Evolutionary conservation across 2,113 vertebrate genomes (phyloP).

Genomic region (Macquaria ambigua): DNA sequence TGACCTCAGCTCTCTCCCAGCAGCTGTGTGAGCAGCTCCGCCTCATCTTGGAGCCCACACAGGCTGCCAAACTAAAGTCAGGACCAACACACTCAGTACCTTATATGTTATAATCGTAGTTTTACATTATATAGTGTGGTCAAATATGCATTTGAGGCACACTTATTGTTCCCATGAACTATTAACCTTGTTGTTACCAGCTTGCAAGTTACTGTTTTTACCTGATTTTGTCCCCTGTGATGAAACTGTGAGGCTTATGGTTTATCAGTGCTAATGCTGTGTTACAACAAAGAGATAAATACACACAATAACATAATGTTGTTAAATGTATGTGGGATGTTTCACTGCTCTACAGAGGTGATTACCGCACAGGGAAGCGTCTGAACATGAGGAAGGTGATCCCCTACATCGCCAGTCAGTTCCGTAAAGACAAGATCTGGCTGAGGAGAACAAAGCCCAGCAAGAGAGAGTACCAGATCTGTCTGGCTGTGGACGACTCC

Average conservation of each 20-base stretch:
- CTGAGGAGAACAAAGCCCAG: constrained; percentile 96
- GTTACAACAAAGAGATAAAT: neutral
- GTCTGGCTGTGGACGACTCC: constrained; percentile 96
- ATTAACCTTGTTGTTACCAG: too few relatives aligned
- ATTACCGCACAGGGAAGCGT: constrained; percentile 96
- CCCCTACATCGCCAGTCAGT: constrained; percentile 97
- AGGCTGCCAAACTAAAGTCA: constrained; percentile 95
- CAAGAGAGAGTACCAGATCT: constrained; percentile 98
- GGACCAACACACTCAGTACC: constrained; percentile 15
- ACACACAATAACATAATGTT: neutral
- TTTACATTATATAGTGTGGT: neutral
- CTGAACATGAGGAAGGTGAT: constrained; percentile 99
- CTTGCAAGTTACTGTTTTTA: neutral
- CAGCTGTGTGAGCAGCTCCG: constrained; percentile 97
- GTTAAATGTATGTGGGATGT: neutral
- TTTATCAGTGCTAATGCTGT: neutral
- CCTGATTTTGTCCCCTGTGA: too few relatives aligned
- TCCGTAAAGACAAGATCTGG: constrained; percentile 99
- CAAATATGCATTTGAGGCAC: neutral
- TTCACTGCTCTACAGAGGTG: constrained; percentile 85
- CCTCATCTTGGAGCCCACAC: constrained; percentile 95
- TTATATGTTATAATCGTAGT: neutral
- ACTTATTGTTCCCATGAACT: neutral
- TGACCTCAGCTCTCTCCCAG: constrained; percentile 94
- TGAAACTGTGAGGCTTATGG: neutral